Evolutionary conservation across 1,140 invertebrate genomes (phyloP).

Genomic region (Halyomorpha halys): DNA sequence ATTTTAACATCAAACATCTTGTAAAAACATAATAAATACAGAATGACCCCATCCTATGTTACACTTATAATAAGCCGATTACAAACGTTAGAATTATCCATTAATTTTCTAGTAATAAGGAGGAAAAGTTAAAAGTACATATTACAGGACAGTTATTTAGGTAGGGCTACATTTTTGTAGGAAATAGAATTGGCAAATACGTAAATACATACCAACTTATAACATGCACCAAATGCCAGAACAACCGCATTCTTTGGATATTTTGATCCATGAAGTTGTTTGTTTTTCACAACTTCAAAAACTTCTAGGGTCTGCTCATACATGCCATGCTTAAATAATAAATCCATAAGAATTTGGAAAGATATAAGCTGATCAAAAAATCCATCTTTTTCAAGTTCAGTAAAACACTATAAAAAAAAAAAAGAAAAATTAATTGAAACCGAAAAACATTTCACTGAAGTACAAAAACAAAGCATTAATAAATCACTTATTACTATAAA

Average conservation of each 20-base stretch:
- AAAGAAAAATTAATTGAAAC: not conserved
- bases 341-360: conserved; percentile 57
- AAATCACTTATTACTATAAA: too few species aligned
- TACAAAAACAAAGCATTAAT: too few species aligned
- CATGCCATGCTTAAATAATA: conserved; percentile 56
- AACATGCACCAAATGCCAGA: conserved; percentile 56
- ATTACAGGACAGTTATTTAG: too few species aligned
- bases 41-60: too few species aligned
- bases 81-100: too few species aligned
- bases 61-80: too few species aligned
- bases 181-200: too few species aligned
- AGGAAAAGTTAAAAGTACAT: too few species aligned
- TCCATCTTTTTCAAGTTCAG: conserved; percentile 45
- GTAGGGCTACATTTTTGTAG: too few species aligned
- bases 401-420: conserved; percentile 47
- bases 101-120: too few species aligned
- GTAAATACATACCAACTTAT: conserved; percentile 54
- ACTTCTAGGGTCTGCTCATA: conserved; percentile 55
- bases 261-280: conserved; percentile 46
- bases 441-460: conserved; percentile 6
- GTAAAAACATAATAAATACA: too few species aligned
- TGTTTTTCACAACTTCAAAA: conserved; percentile 48
- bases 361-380: conserved; percentile 60
- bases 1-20: not conserved
- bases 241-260: conserved; percentile 56